Percentiles rank a stretch among this genome's conserved stretches.
Evolutionary conservation across 2,888 invertebrate species (phyloP).

Genomic region (Euzetes globulus): DNA sequence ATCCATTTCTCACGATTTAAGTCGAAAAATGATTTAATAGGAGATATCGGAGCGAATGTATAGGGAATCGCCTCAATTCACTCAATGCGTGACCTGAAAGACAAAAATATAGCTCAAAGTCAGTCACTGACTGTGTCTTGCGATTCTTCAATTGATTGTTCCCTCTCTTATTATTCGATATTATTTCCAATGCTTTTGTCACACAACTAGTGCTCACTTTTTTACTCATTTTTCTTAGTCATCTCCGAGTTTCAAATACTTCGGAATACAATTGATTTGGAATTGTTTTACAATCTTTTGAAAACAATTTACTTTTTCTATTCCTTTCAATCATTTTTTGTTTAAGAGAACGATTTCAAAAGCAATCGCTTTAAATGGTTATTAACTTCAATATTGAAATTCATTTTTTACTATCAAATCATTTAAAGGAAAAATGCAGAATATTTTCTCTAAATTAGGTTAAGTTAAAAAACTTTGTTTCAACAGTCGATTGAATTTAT

Average conservation of each 20-base stretch:
- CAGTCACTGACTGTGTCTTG: background rate
- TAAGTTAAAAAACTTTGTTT: background rate
- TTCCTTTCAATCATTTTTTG: background rate
- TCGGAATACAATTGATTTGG: background rate
- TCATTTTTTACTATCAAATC: background rate
- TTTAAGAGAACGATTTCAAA: background rate
- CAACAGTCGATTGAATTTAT: too few species aligned
- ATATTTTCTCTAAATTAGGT: background rate
- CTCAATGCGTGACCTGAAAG: slow-evolving; percentile 12
- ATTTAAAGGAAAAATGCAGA: background rate
- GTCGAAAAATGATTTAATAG: background rate
- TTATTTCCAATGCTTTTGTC: background rate
- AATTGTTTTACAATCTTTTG: background rate
- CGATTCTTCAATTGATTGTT: slow-evolving; percentile 4
- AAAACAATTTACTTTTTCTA: background rate
- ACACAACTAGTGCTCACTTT: background rate
- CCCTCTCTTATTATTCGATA: background rate
- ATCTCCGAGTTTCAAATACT: background rate
- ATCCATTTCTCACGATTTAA: background rate
- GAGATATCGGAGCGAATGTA: background rate
- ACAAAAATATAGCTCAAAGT: slow-evolving; percentile 15
- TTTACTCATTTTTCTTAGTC: background rate
- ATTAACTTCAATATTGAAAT: background rate
- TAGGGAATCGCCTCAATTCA: slow-evolving; percentile 8
- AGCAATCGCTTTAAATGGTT: background rate